phyloP scores from a whole-genome alignment of 2,888 invertebrate species.

The Meandrusa payeni region DNA sequence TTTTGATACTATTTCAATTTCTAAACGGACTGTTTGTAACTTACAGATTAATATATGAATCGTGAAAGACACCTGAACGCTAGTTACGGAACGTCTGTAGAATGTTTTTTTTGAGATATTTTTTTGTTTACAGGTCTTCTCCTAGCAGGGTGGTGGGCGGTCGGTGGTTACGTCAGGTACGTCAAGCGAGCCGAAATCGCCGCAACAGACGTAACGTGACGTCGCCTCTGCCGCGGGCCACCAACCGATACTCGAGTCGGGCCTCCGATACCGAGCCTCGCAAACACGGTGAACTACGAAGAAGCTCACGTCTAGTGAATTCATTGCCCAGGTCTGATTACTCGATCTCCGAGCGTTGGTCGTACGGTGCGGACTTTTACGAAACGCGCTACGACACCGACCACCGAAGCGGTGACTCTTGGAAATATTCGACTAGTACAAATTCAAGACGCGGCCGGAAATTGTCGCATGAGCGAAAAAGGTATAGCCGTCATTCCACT shows the following conservation, averaged over 20 bases:
- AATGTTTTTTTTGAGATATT: too few relatives aligned
- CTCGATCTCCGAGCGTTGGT: slow-evolving; percentile 81
- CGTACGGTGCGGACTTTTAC: slow-evolving; percentile 78
- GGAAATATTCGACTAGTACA: slow-evolving; percentile 43
- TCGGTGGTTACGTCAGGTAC: slow-evolving; percentile 76
- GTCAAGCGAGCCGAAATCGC: slow-evolving; percentile 67
- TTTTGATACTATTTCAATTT: too few relatives aligned
- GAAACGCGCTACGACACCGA: slow-evolving; percentile 69
- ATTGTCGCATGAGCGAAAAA: slow-evolving; percentile 70
- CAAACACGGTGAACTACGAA: slow-evolving; percentile 57
- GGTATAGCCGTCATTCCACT: slow-evolving; percentile 51
- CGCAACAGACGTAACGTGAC: slow-evolving; percentile 64
- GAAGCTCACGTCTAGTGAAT: slow-evolving; percentile 76
- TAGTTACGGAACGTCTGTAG: too few relatives aligned
- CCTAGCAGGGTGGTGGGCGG: slow-evolving; percentile 81
- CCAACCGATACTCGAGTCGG: slow-evolving; percentile 56
- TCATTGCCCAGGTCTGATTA: slow-evolving; percentile 72
- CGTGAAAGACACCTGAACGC: too few relatives aligned
- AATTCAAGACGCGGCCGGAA: slow-evolving; percentile 58
- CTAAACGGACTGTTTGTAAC: too few relatives aligned
- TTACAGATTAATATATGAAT: too few relatives aligned
- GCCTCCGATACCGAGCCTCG: slow-evolving; percentile 63
- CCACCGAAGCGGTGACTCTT: slow-evolving; percentile 58
- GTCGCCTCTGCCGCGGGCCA: slow-evolving; percentile 62
- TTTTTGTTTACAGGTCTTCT: slow-evolving; percentile 68